These are phyloP conservation scores for Geopemphigus sp. DNA, from an alignment of 1,140 invertebrate species.

Conservation along the genomic window DNA sequence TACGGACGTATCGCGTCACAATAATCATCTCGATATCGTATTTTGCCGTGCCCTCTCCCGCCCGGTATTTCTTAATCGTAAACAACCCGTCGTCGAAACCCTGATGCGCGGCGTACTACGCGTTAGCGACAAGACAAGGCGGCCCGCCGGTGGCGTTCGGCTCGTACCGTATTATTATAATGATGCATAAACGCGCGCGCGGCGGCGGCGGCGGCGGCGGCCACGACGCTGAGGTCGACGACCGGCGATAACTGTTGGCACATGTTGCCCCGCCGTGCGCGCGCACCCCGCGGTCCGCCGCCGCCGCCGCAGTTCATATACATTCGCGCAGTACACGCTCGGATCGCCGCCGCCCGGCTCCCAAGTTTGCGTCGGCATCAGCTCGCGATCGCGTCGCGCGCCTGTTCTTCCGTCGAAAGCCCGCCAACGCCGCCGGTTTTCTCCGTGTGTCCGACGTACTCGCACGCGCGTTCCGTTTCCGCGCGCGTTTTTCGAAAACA, in stretches of 20 bases:
- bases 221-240: slow-evolving; percentile 37
- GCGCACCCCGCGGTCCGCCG: slow-evolving; percentile 38
- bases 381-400: slow-evolving; percentile 25
- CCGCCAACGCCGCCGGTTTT: slow-evolving; percentile 31
- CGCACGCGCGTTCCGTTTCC: slow-evolving; percentile 7
- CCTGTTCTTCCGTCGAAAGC: slow-evolving; percentile 30
- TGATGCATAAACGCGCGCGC: slow-evolving; percentile 43
- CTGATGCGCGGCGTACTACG: too few species aligned
- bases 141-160: too few species aligned
- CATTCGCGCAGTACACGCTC: slow-evolving; percentile 48
- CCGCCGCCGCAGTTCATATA: slow-evolving; percentile 10
- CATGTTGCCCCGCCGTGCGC: slow-evolving; percentile 49
- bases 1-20: too few species aligned
- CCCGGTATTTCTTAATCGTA: too few species aligned
- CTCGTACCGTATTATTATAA: not conserved
- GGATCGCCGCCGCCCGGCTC: slow-evolving; percentile 40
- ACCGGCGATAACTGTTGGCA: slow-evolving; percentile 50
- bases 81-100: too few species aligned
- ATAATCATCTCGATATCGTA: too few species aligned
- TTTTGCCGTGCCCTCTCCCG: too few species aligned
- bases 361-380: slow-evolving; percentile 45
- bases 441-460: not conserved
- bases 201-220: slow-evolving; percentile 14
- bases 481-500: not conserved
- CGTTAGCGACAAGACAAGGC: too few species aligned